Evolutionary conservation across 2,113 vertebrate genomes (phyloP).

Genomic region (Zosterops japonicus): DNA sequence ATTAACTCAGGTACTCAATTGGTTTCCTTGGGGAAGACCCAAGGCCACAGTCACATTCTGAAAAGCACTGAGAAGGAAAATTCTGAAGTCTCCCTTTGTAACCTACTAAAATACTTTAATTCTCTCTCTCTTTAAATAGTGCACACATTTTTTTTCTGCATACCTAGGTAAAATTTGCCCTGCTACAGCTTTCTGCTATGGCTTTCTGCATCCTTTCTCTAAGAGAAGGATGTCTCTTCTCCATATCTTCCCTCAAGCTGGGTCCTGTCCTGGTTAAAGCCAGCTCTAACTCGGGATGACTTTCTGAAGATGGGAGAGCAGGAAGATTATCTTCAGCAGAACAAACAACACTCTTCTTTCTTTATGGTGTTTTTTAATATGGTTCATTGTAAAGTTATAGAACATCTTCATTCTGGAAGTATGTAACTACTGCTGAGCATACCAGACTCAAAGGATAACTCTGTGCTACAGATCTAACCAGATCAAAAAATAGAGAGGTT

Average conservation of each 20-base stretch:
- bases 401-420: background rate
- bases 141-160: background rate
- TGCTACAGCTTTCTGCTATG: background rate
- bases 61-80: background rate
- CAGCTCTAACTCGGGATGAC: background rate
- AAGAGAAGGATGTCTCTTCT: background rate
- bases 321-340: background rate
- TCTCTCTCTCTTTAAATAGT: background rate
- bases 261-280: background rate
- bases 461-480: background rate
- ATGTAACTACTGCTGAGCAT: background rate
- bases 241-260: background rate
- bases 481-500: background rate
- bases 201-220: no score
- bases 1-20: background rate
- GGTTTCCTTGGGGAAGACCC: background rate
- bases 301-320: background rate
- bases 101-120: background rate
- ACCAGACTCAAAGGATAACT: background rate
- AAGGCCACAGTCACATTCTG: background rate
- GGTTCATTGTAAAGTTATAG: background rate
- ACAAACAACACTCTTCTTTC: background rate
- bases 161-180: background rate
- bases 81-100: background rate
- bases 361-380: background rate